A percentile compares a stretch with the other conserved stretches of the same genome.
These are phyloP conservation scores for Hemicentrotus pulcherrimus DNA, from an alignment of 35 echinoderm and acorn worm genomes.

Conservation along the genomic window DNA sequence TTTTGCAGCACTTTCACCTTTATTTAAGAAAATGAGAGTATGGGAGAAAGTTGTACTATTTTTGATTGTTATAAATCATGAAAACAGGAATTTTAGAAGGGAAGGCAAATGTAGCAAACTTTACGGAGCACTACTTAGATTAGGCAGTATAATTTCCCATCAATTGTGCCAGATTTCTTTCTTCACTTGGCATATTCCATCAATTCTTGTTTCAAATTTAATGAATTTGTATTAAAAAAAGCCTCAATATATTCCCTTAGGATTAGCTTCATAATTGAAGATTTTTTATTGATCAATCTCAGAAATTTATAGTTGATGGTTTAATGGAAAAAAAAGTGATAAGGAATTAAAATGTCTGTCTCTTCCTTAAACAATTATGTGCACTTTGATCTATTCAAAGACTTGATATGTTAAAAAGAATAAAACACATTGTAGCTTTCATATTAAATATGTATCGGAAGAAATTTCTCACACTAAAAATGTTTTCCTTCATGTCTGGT, in stretches of 20 bases:
- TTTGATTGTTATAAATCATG: neutral
- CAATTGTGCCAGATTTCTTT: neutral
- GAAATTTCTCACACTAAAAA: neutral
- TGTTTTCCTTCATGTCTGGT: too few species aligned
- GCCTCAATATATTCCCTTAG: neutral
- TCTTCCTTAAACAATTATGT: neutral
- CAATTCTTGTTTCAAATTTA: neutral
- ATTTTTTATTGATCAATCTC: neutral
- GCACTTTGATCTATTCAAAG: neutral
- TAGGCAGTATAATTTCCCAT: neutral
- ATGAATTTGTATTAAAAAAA: neutral
- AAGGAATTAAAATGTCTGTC: neutral
- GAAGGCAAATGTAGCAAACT: neutral
- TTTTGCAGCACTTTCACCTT: neutral
- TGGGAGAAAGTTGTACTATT: neutral
- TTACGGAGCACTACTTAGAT: neutral
- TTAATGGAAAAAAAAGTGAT: neutral
- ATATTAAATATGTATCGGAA: slow-evolving; percentile 12
- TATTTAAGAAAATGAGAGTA: neutral
- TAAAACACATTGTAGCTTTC: slow-evolving; percentile 10
- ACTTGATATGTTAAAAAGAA: neutral
- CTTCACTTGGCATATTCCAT: neutral
- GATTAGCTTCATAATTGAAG: neutral
- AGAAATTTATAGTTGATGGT: neutral
- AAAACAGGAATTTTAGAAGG: neutral